phyloP scores from a whole-genome alignment of 2,113 vertebrate species.

The Ceyx margarethae region DNA sequence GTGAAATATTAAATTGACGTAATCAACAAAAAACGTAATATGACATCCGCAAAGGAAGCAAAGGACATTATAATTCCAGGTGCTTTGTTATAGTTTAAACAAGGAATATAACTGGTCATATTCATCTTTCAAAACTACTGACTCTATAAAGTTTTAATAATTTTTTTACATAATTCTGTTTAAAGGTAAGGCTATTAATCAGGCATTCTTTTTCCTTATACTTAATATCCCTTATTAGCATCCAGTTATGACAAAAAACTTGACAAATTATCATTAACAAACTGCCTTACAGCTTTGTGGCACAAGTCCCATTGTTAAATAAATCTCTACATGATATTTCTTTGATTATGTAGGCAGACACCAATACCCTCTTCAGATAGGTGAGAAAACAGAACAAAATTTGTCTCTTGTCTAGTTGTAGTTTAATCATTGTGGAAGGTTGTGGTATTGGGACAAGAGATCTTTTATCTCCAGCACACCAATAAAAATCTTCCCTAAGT shows the following conservation, averaged over 20 bases:
- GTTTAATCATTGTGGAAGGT: not conserved
- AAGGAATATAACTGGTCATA: slow-evolving; percentile 36
- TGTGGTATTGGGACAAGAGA: not conserved
- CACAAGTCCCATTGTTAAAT: not conserved
- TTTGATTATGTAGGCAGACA: slow-evolving; percentile 3
- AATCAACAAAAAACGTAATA: slow-evolving; percentile 76
- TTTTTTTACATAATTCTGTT: slow-evolving; percentile 37
- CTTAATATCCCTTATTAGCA: slow-evolving; percentile 39
- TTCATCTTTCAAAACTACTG: slow-evolving; percentile 51
- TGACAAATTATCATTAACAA: slow-evolving; percentile 31
- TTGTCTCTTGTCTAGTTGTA: not conserved
- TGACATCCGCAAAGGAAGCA: slow-evolving; percentile 64
- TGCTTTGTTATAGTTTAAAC: slow-evolving; percentile 56
- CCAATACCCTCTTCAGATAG: not conserved
- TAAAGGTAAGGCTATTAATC: slow-evolving; percentile 48
- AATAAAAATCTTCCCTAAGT: slow-evolving; percentile 55
- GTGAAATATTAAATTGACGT: slow-evolving; percentile 80
- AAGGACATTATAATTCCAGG: slow-evolving; percentile 68
- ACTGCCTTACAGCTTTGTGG: not conserved
- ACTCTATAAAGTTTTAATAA: slow-evolving; percentile 13
- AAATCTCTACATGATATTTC: not conserved
- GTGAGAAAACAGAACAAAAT: not conserved
- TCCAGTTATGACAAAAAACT: slow-evolving; percentile 10
- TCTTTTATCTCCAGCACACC: slow-evolving; percentile 36
- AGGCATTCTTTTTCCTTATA: not conserved